A percentile compares a stretch with the other conserved stretches of the same genome.
Conservation (phyloP, 2,888 invertebrate species). For the Temnothorax unifasciatus region DNA sequence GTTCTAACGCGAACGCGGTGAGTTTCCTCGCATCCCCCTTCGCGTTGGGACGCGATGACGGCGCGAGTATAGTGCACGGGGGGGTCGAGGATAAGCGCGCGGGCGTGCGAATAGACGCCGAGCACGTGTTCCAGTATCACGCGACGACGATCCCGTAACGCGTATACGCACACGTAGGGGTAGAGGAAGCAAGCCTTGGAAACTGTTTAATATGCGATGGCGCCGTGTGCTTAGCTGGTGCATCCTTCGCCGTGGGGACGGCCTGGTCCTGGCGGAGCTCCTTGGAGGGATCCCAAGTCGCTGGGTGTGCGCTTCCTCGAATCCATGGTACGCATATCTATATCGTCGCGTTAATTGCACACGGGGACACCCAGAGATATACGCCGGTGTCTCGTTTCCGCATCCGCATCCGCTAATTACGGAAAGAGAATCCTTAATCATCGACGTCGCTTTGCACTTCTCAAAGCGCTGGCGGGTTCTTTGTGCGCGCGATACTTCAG, state of each 20-base stretch:
- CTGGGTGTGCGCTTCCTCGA: conserved; percentile 92
- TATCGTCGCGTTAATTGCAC: conserved; percentile 57
- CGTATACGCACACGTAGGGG: conserved; percentile 17
- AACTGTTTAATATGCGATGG: conserved; percentile 81
- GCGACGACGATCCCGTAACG: conserved; percentile 20
- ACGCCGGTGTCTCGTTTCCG: conserved; percentile 27
- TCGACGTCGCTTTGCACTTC: conserved; percentile 16
- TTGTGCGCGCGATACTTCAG: conserved; percentile 43
- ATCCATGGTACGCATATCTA: conserved; percentile 89
- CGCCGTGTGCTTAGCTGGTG: conserved; percentile 81
- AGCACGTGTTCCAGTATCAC: conserved; percentile 43
- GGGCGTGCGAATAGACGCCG: conserved; percentile 16
- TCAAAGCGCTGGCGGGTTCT: conserved; percentile 21
- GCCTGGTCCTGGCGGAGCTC: conserved; percentile 91
- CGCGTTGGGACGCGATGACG: background rate
- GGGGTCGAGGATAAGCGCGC: conserved; percentile 7
- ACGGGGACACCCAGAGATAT: conserved; percentile 10
- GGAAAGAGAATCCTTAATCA: conserved; percentile 52
- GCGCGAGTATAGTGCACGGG: background rate
- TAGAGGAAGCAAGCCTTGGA: conserved; percentile 77
- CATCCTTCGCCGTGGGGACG: conserved; percentile 89
- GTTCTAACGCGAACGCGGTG: conserved; percentile 27
- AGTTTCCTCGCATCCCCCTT: background rate
- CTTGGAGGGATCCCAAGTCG: conserved; percentile 92
- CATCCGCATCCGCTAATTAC: conserved; percentile 31